These are phyloP conservation scores for Erythrocercus mccallii DNA, from an alignment of 2,113 vertebrate genomes.

Conservation along the genomic window DNA sequence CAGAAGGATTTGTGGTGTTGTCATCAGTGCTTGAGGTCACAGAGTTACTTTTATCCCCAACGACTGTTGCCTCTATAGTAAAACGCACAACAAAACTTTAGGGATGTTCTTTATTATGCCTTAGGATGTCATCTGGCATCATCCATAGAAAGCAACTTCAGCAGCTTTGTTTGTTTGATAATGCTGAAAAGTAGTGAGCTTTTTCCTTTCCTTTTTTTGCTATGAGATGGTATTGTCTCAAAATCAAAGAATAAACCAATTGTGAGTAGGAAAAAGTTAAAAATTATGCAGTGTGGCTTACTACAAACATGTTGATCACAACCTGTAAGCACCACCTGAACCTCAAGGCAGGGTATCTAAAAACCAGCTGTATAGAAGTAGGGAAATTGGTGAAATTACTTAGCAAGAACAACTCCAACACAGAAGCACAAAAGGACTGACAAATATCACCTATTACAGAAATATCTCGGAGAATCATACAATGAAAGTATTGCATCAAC, in stretches of 20 bases:
- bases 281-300: background rate
- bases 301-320: background rate
- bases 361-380: background rate
- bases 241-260: background rate
- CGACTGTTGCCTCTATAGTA: constrained; percentile 79
- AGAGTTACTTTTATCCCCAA: constrained; percentile 79
- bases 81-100: constrained; percentile 80
- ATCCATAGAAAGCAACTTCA: constrained; percentile 26
- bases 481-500: background rate
- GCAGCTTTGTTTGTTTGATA: constrained; percentile 12
- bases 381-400: background rate
- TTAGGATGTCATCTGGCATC: constrained; percentile 42
- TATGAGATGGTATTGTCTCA: background rate
- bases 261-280: background rate
- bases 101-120: constrained; percentile 64
- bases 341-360: background rate
- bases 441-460: background rate
- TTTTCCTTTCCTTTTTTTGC: background rate
- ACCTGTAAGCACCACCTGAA: background rate
- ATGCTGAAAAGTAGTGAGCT: background rate
- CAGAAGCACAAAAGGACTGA: background rate
- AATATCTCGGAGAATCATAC: background rate
- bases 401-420: background rate
- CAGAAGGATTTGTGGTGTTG: constrained; percentile 75
- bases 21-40: constrained; percentile 73